These are phyloP conservation scores for Bolborhynchus lineola DNA, from an alignment of 2,113 vertebrate species.

Conservation along the genomic window DNA sequence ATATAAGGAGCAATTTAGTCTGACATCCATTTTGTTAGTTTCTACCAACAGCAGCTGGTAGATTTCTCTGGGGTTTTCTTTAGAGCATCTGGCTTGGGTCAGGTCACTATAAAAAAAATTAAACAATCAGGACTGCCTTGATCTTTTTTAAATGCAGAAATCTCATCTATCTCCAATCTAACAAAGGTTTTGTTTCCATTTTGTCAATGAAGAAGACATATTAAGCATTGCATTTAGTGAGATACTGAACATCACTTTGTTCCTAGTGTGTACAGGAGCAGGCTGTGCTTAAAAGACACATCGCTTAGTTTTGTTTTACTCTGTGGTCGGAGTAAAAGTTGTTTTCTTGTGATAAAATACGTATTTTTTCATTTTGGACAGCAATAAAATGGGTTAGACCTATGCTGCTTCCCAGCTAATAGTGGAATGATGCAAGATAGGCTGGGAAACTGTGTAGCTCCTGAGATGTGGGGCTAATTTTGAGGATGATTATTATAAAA, in stretches of 20 bases:
- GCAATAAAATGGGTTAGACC: not conserved
- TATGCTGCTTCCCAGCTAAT: not conserved
- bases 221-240: constrained; percentile 21
- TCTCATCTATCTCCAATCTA: not conserved
- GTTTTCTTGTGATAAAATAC: not conserved
- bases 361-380: not conserved
- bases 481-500: not conserved
- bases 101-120: constrained; percentile 56
- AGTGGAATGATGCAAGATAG: not conserved
- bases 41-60: constrained; percentile 30
- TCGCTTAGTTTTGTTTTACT: not conserved
- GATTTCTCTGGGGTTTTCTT: constrained; percentile 44
- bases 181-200: not conserved
- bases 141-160: constrained; percentile 26
- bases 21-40: constrained; percentile 41
- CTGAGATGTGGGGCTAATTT: not conserved
- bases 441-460: fast-evolving
- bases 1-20: not conserved
- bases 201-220: constrained; percentile 3
- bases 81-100: constrained; percentile 38
- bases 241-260: constrained; percentile 33
- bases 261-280: not conserved
- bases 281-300: not conserved
- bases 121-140: not conserved
- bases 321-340: not conserved